A percentile compares a stretch with the other conserved stretches of the same genome.
These are phyloP conservation scores for Otocyon megalotis DNA, from an alignment of 2,113 vertebrate genomes.

Conservation along the genomic window DNA sequence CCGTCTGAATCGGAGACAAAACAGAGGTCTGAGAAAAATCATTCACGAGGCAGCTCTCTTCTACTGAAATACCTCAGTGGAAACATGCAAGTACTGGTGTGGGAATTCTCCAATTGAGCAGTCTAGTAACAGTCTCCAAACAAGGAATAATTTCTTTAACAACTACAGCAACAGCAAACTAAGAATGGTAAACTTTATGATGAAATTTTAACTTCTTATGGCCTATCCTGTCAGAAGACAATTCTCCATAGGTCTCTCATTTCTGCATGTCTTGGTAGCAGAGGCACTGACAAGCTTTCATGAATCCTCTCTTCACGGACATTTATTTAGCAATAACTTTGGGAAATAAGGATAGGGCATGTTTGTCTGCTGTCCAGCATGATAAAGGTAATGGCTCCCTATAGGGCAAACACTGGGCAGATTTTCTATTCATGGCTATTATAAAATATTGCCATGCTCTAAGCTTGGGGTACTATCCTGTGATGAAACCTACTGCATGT, in stretches of 20 bases:
- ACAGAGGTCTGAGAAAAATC: background rate
- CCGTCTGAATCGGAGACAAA: background rate
- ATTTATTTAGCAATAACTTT: slow-evolving; percentile 33
- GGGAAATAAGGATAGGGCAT: background rate
- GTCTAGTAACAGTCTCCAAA: background rate
- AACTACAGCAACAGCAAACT: background rate
- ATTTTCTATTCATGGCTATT: background rate
- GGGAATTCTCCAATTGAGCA: background rate
- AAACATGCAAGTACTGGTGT: background rate
- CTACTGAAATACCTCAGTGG: background rate
- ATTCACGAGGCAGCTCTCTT: background rate
- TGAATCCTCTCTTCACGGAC: slow-evolving; percentile 22
- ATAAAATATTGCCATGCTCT: background rate
- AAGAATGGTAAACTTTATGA: background rate
- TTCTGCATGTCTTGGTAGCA: background rate
- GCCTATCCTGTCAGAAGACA: background rate
- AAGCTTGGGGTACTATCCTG: background rate
- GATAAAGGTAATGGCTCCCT: slow-evolving; percentile 25
- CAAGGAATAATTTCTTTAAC: background rate
- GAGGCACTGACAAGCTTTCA: background rate
- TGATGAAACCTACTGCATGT: background rate
- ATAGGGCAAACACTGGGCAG: background rate
- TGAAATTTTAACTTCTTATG: background rate
- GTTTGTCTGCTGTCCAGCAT: background rate
- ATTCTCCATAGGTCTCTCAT: background rate